A percentile compares a stretch with the other conserved stretches of the same genome.
Conservation (phyloP, 2,888 invertebrate species). For the Pristionchus maxplancki region DNA sequence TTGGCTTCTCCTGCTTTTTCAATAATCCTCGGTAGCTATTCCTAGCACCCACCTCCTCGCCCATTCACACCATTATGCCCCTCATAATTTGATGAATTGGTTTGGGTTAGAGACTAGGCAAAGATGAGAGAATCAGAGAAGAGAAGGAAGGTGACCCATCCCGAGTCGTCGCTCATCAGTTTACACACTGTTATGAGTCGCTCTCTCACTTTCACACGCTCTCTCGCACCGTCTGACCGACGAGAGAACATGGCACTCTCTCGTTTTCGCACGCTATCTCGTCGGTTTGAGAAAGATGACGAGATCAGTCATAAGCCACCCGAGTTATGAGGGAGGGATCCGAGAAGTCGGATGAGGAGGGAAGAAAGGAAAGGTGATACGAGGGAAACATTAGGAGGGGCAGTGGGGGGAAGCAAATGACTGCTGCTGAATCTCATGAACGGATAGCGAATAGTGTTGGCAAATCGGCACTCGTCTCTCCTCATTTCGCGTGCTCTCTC, state of each 20-base stretch:
- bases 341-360: neutral
- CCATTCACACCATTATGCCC: constrained; percentile 11
- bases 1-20: too few relatives aligned
- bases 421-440: neutral
- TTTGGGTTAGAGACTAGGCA: neutral
- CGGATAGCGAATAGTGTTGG: too few relatives aligned
- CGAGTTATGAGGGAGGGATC: neutral
- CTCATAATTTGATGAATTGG: constrained; percentile 13
- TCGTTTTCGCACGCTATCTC: neutral
- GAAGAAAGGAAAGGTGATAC: neutral
- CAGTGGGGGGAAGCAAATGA: neutral
- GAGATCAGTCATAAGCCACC: neutral
- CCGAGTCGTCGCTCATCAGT: constrained; percentile 1
- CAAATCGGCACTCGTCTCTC: too few relatives aligned
- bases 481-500: too few relatives aligned
- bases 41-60: neutral
- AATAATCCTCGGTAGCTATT: too few relatives aligned
- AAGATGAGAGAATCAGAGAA: neutral
- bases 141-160: constrained; percentile 28
- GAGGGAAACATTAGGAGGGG: neutral
- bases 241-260: too few relatives aligned
- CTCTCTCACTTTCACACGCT: neutral
- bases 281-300: neutral
- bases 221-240: too few relatives aligned
- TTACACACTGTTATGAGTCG: constrained; percentile 41